Conservation (phyloP, 2,888 invertebrate genomes). For the Pammene fasciana region DNA sequence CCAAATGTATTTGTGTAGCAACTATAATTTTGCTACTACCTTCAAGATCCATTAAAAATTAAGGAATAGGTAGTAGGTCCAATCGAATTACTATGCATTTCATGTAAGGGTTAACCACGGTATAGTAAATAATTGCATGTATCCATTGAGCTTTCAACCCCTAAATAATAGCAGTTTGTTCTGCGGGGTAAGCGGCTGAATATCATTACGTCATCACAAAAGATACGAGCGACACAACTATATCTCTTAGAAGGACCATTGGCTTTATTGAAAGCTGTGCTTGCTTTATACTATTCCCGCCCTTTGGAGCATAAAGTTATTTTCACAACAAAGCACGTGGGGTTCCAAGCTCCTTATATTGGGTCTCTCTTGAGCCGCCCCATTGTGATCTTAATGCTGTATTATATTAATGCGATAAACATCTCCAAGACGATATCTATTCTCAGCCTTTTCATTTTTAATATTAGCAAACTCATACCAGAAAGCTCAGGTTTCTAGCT, state of each 20-base stretch:
- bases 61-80: not conserved
- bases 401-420: slow-evolving; percentile 84
- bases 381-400: slow-evolving; percentile 82
- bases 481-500: slow-evolving; percentile 64
- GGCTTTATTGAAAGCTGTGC: slow-evolving; percentile 76
- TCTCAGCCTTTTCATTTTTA: slow-evolving; percentile 70
- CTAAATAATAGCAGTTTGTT: slow-evolving; percentile 16
- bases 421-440: slow-evolving; percentile 71
- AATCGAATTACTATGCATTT: slow-evolving; percentile 2
- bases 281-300: slow-evolving; percentile 72
- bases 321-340: slow-evolving; percentile 80
- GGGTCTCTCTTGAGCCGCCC: slow-evolving; percentile 79
- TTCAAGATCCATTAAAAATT: not conserved
- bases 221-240: slow-evolving; percentile 68
- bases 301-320: slow-evolving; percentile 80
- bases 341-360: slow-evolving; percentile 79
- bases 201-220: slow-evolving; percentile 71
- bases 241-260: slow-evolving; percentile 71
- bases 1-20: too few species aligned
- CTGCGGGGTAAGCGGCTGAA: slow-evolving; percentile 51
- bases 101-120: slow-evolving; percentile 4
- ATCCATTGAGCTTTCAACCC: slow-evolving; percentile 1
- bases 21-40: not conserved
- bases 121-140: not conserved
- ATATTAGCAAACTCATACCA: slow-evolving; percentile 66